Evolutionary conservation across 1,140 invertebrate species (phyloP).

Genomic region (Drosophila watanabei): DNA sequence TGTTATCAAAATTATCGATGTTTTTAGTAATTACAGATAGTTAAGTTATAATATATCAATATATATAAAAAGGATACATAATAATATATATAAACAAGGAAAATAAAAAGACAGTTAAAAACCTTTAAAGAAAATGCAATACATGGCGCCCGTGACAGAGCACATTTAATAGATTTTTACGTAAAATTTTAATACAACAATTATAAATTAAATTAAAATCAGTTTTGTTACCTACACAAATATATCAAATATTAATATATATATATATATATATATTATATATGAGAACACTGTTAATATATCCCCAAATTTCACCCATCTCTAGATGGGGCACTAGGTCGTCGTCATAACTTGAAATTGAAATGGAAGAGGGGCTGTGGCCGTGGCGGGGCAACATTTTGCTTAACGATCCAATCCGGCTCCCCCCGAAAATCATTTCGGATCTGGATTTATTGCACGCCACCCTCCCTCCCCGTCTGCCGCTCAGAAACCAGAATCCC

Average conservation of each 20-base stretch:
- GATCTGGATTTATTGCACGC: slow-evolving; percentile 75
- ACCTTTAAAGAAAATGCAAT: not conserved
- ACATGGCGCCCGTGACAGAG: not conserved
- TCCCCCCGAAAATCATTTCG: slow-evolving; percentile 68
- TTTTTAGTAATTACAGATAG: not conserved
- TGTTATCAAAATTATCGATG: not conserved
- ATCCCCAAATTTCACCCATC: not conserved
- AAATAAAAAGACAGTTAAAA: not conserved
- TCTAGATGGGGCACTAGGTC: slow-evolving; percentile 12
- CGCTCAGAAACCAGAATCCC: slow-evolving; percentile 46
- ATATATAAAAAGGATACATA: not conserved
- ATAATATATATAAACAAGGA: not conserved
- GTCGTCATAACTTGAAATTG: slow-evolving; percentile 77
- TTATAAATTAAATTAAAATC: no score
- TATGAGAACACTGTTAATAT: not conserved
- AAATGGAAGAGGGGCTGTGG: slow-evolving; percentile 33
- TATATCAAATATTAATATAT: not conserved
- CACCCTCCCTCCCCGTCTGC: slow-evolving; percentile 1
- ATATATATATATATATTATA: not conserved
- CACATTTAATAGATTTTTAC: not conserved
- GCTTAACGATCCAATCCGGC: slow-evolving; percentile 58
- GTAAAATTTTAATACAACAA: not conserved
- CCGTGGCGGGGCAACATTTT: not conserved
- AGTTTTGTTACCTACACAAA: not conserved
- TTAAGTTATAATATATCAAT: not conserved